Conservation (phyloP, 2,797 vertebrate genomes). For the Oryzias dopingdopingensis region DNA sequence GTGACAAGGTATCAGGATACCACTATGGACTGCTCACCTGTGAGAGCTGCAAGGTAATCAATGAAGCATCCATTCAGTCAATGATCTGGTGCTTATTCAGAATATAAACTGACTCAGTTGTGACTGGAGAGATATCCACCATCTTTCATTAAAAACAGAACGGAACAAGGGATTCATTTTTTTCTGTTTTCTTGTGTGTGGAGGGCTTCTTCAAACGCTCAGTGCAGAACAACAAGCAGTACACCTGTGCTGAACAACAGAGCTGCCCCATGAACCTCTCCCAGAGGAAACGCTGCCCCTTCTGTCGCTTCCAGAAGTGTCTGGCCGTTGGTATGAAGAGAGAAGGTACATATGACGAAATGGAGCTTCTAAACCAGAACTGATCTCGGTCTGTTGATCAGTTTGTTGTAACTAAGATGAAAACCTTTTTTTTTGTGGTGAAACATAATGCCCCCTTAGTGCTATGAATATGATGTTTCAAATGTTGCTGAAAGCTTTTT, state of each 20-base stretch:
- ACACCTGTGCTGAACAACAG: conserved; percentile 79
- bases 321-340: conserved; percentile 82
- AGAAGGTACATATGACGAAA: conserved; percentile 69
- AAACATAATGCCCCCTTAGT: no score
- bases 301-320: conserved; percentile 83
- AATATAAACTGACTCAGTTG: neutral
- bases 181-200: neutral
- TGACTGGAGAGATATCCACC: neutral
- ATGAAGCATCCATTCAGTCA: no score
- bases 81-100: no score
- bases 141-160: neutral
- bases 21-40: conserved; percentile 85
- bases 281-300: conserved; percentile 83
- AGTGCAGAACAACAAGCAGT: conserved; percentile 83
- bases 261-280: conserved; percentile 78
- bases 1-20: conserved; percentile 83
- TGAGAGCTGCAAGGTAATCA: conserved; percentile 82
- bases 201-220: conserved; percentile 84
- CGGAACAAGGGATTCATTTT: neutral
- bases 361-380: no score
- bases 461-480: no score
- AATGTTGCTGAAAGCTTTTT: no score
- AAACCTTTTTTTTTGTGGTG: no score
- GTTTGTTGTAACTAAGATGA: no score
- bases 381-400: no score